Evolutionary conservation across 2,113 vertebrate genomes (phyloP), one percentile per base, ranked within the genome.

Genomic region (Plotosus lineatus): DNA sequence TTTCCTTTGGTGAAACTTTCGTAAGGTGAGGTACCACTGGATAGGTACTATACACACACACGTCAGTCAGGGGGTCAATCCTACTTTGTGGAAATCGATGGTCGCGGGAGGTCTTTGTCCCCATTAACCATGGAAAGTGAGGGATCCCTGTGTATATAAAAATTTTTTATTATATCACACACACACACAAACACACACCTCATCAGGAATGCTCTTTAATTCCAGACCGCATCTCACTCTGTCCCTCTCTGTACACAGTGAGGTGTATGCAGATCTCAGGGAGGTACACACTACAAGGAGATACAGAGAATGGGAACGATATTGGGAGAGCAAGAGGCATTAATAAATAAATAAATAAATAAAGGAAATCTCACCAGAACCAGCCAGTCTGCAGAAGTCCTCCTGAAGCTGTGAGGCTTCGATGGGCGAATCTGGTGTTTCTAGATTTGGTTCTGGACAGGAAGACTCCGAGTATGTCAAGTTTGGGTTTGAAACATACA

Each of bases 401-500:
- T 98, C 97, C 86, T 98, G 98, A 91, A 99, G 94, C 89, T 95
- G 97, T 78, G 95, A 94, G 84, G 96, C 96, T 53, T 98, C 95
- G 78, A 94, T 92, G 6, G 95, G 87, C 2, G 93, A 95, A 86
- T 98, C 96, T 48, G 94, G 92, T 26, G 93, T 93, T 84, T 97
- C 94, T 0, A 94, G 90, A 86, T 95, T 95, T 28, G 89, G 88
- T 82, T 97, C 97, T 74, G 95, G 94, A 71, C 93, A 95, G 74
- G 87, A 89, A 72, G 95, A 92, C 68, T 95, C 96, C 82, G 95
- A 93, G 1, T 94, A 93, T 84, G 95, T 96, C 83, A 99, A 93
- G 86, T 99, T 99, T 23, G 98, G 98, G 90, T 98, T 98, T 55
- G 98, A 99, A 84, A 97, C 95, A 42, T 99, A 96, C 12, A 98